These are phyloP conservation scores for Pogoniulus pusillus DNA, from an alignment of 2,797 vertebrate genomes.

Conservation along the genomic window DNA sequence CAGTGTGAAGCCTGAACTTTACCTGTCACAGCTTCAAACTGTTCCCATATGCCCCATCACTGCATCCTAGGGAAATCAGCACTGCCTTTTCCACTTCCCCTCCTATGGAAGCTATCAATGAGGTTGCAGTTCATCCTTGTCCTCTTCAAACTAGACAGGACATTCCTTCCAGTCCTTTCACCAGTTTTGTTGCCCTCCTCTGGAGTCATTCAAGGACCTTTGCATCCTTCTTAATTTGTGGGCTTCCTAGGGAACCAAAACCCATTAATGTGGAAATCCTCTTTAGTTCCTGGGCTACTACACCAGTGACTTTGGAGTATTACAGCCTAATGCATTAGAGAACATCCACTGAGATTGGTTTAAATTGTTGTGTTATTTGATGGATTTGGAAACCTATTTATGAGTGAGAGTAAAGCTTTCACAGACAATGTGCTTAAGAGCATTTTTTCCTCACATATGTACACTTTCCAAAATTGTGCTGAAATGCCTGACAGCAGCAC, in stretches of 20 bases:
- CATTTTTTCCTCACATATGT: background rate
- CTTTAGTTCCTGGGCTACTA: background rate
- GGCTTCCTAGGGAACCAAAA: background rate
- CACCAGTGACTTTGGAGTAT: background rate
- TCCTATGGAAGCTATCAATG: no score
- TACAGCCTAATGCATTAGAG: background rate
- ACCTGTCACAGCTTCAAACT: rapidly evolving
- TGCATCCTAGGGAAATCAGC: background rate
- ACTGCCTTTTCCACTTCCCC: background rate
- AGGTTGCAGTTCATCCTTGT: background rate
- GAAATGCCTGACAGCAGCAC: background rate
- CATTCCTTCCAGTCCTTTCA: background rate
- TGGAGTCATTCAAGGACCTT: rapidly evolving
- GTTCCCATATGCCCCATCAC: rapidly evolving
- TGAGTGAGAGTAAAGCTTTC: background rate
- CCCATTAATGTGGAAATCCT: background rate
- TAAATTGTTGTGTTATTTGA: background rate
- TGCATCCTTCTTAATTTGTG: no score
- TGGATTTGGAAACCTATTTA: background rate
- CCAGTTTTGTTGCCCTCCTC: background rate
- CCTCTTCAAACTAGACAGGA: background rate
- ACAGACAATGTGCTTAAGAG: background rate
- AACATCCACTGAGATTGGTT: background rate
- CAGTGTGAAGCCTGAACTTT: background rate
- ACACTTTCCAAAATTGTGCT: background rate